A percentile compares a stretch with the other conserved stretches of the same genome.
phyloP scores from a whole-genome alignment of 2,888 invertebrate species.

The Microplitis manilae region DNA sequence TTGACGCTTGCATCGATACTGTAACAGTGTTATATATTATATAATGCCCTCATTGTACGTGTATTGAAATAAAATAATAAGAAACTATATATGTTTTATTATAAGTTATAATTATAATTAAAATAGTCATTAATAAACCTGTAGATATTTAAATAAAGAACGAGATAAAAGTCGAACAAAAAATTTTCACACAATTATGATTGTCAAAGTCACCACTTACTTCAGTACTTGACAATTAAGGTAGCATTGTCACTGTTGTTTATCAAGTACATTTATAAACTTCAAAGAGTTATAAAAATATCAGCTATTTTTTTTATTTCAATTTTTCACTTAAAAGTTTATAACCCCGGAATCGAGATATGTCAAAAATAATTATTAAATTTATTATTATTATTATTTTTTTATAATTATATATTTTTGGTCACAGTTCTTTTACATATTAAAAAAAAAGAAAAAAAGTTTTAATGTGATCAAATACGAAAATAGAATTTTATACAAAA shows the following conservation, averaged over 20 bases:
- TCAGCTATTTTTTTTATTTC: background rate
- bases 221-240: conserved; percentile 55
- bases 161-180: conserved; percentile 7
- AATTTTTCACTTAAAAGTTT: background rate
- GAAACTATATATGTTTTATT: background rate
- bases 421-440: too few relatives aligned
- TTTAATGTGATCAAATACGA: background rate
- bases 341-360: background rate
- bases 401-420: background rate
- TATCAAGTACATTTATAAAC: background rate
- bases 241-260: conserved; percentile 54
- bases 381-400: background rate
- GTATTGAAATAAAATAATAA: background rate
- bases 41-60: background rate
- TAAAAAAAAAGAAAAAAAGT: background rate
- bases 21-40: background rate
- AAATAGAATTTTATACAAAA: conserved; percentile 8
- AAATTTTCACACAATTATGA: conserved; percentile 24
- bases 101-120: background rate
- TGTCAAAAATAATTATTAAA: background rate
- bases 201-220: conserved; percentile 36
- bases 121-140: background rate
- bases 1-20: conserved; percentile 24
- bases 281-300: background rate
- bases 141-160: background rate